Percentiles rank a stretch among this genome's conserved stretches.
phyloP scores from a whole-genome alignment of 2,888 invertebrate species.

The Acrobasis consociella region DNA sequence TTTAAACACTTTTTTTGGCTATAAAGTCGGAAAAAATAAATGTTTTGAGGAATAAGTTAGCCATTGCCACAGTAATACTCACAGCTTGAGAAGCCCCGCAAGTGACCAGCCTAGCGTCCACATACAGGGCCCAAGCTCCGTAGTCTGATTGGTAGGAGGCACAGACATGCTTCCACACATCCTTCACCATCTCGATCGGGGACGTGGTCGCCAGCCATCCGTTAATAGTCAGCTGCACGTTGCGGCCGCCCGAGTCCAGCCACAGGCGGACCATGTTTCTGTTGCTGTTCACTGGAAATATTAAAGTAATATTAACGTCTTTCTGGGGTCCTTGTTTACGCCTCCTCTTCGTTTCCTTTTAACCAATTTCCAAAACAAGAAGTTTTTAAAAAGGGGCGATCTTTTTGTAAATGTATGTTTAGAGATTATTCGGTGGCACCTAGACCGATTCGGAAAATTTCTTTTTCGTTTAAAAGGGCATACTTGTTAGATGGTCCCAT shows the following conservation, averaged over 20 bases:
- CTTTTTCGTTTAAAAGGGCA: no score
- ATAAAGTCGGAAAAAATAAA: no score
- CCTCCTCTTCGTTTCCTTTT: no score
- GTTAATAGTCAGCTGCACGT: slow-evolving; percentile 82
- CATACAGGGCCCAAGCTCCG: slow-evolving; percentile 84
- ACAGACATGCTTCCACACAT: slow-evolving; percentile 86
- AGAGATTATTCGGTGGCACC: no score
- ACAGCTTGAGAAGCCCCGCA: slow-evolving; percentile 48
- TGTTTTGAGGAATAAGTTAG: no score
- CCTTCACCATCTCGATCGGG: slow-evolving; percentile 63
- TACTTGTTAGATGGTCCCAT: no score
- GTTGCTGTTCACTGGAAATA: slow-evolving; percentile 78
- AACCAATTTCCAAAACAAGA: no score
- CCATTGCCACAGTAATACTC: background rate
- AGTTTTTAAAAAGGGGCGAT: no score
- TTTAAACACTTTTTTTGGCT: no score
- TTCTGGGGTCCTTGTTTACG: no score
- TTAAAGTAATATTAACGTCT: slow-evolving; percentile 9
- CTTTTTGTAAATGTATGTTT: no score
- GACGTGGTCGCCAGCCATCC: slow-evolving; percentile 71
- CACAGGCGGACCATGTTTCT: slow-evolving; percentile 80
- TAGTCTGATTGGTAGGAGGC: slow-evolving; percentile 84
- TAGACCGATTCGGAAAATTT: no score
- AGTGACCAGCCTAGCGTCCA: slow-evolving; percentile 80
- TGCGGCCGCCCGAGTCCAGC: slow-evolving; percentile 82